Evolutionary conservation across 2,113 vertebrate species (phyloP).

Genomic region (Procavia capensis): DNA sequence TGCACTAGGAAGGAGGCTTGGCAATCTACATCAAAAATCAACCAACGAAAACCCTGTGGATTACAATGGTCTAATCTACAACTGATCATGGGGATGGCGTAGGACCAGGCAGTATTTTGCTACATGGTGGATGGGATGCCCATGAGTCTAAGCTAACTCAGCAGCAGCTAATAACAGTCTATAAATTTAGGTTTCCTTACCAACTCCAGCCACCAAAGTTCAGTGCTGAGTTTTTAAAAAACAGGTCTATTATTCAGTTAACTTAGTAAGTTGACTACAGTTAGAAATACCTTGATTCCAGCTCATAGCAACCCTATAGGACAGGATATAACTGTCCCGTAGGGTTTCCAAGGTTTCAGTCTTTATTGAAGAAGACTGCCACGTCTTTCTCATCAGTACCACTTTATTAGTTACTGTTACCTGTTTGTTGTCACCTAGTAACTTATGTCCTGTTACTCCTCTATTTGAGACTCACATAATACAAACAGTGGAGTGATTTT

Average conservation of each 20-base stretch:
- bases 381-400: no score
- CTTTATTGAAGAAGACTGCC: no score
- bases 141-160: not conserved
- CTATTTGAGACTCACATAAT: not conserved
- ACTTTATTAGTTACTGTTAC: not conserved
- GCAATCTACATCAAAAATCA: not conserved
- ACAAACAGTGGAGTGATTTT: not conserved
- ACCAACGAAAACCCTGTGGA: not conserved
- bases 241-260: not conserved
- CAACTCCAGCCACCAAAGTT: not conserved
- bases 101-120: not conserved
- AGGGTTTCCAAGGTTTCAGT: no score
- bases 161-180: not conserved
- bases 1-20: not conserved
- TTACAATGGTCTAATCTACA: not conserved
- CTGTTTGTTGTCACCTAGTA: not conserved
- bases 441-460: not conserved
- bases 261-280: not conserved
- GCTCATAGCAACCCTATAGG: no score
- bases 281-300: not conserved
- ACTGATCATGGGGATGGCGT: not conserved
- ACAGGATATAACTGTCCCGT: no score
- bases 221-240: not conserved
- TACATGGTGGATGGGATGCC: not conserved
- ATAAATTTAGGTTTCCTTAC: not conserved